Evolutionary conservation across 1,140 invertebrate genomes (phyloP), one percentile per base, ranked within the genome.

Genomic region (Bactericera cockerelli): DNA sequence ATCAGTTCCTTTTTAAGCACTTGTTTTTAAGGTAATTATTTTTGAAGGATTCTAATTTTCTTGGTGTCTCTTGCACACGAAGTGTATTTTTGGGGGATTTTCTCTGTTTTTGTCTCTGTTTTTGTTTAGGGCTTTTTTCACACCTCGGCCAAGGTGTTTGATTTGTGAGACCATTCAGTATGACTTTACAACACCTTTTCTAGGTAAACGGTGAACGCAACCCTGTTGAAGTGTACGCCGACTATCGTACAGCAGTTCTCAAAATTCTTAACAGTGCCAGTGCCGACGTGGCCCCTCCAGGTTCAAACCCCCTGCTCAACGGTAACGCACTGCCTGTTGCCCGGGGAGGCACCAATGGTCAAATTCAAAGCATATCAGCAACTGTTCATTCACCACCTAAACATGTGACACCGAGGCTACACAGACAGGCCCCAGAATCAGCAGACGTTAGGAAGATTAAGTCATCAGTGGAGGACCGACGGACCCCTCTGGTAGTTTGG

Each of bases 151-250:
- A n/a, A n/a, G n/a, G n/a, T n/a, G n/a, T n/a, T n/a, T n/a, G n/a
- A n/a, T n/a, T n/a, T n/a, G n/a, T n/a, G n/a, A n/a, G n/a, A n/a
- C n/a, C n/a, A n/a, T n/a, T n/a, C n/a, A n/a, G n/a, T n/a, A n/a
- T n/a, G n/a, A n/a, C n/a, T n/a, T n/a, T n/a, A n/a, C n/a, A n/a
- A n/a, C n/a, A n/a, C n/a, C n/a, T n/a, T n/a, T n/a, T n/a, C n/a
- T 65, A 88, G 86, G 79, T 89, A 1, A 88, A 89, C 65, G 87
- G 87, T 2, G 87, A 90, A 72, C 71, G 87, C 54, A 84, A 86
- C 65, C 87, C 87, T 11, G 78, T 78, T 14, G 86, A 89, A 64
- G 87, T 90, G 21, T 89, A 88, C 68, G 77, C 79, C 62, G 86
- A 89, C 68, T 89, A 89, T 70, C 76, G 82, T 16, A 75, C 80